Base-by-base conservation (phyloP, 2,888 invertebrate species). In the Agonopterix heracliana region DNA sequence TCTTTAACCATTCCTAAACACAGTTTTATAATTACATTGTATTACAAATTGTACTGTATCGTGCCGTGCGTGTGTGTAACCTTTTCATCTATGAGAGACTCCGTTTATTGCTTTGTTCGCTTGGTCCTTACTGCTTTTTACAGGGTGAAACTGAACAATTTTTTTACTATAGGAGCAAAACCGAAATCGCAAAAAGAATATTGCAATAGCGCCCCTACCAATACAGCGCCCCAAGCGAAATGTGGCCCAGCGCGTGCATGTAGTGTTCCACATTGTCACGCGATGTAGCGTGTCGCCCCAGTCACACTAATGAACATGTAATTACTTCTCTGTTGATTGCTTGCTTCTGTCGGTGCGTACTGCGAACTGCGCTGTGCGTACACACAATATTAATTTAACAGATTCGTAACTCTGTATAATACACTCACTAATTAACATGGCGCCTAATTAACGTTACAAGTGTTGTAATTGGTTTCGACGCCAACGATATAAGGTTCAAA, bases 241-340 rank as follows among this genome's bases (percentile, higher is more conserved):
- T 41, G 44, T 44, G 45, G 45, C 12, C 44, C 41, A 14, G 36
- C 13, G 3, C 7, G n/a, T 34, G 40, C 34, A 34, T 34, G 9
- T 9, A 38, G 34, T 12, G 5, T 12, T 44, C 41, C 45, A 51
- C 56, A 56, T 55, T 63, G 73, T 68, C 83, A 85, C 81, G 82
- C 83, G 71, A 82, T 67, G 71, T 82, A 60, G 77, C 84, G 81
- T 82, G 83, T 63, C 71, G 65, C 49, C 67, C 63, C 63, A 62
- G 69, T 68, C 70, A 65, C 74, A 69, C 69, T 81, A 82, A 82
- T 82, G 80, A 81, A 80, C 77, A 76, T 73, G 78, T 84, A 81
- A 83, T 83, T 83, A 81, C 76, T 73, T 71, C 70, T 65, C 41
- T 63, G 60, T 54, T 70, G 71, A 75, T 78, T 76, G 69, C 68